Evolutionary conservation across 2,113 vertebrate genomes (phyloP).

Genomic region (Mobula birostris): DNA sequence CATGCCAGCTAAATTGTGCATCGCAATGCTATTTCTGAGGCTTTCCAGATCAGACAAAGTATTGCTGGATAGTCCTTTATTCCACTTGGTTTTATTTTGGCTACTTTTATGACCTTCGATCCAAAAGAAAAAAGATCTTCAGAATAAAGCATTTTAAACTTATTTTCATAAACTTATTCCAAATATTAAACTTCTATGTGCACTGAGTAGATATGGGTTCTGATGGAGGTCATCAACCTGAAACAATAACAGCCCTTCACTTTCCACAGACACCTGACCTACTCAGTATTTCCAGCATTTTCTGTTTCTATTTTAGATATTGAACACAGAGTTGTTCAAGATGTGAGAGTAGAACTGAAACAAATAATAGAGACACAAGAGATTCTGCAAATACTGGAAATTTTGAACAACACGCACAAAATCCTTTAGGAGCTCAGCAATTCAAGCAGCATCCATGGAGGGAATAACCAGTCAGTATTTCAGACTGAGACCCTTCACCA

Average conservation of each 20-base stretch:
- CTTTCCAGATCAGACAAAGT: slow-evolving; percentile 61
- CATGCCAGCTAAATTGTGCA: slow-evolving; percentile 49
- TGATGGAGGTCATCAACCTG: no score
- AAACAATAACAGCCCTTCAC: no score
- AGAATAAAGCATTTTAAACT: background rate
- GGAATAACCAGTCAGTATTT: no score
- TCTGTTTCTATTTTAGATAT: background rate
- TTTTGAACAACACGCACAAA: no score
- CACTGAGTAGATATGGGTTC: background rate
- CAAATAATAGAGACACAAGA: background rate
- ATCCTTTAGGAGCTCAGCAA: no score
- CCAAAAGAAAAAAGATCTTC: slow-evolving; percentile 39
- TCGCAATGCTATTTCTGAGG: slow-evolving; percentile 57
- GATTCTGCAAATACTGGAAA: no score
- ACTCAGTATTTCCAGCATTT: no score
- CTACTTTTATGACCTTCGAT: slow-evolving; percentile 67
- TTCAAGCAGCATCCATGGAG: no score
- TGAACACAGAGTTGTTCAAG: background rate
- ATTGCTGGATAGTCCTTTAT: slow-evolving; percentile 46
- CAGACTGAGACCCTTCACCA: no score
- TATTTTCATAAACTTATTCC: background rate
- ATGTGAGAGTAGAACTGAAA: background rate
- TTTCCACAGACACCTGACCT: no score
- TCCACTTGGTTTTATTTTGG: slow-evolving; percentile 59
- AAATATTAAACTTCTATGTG: background rate